Evolutionary conservation across 2,888 invertebrate species (phyloP).

Genomic region (Epinotia brunnichana): DNA sequence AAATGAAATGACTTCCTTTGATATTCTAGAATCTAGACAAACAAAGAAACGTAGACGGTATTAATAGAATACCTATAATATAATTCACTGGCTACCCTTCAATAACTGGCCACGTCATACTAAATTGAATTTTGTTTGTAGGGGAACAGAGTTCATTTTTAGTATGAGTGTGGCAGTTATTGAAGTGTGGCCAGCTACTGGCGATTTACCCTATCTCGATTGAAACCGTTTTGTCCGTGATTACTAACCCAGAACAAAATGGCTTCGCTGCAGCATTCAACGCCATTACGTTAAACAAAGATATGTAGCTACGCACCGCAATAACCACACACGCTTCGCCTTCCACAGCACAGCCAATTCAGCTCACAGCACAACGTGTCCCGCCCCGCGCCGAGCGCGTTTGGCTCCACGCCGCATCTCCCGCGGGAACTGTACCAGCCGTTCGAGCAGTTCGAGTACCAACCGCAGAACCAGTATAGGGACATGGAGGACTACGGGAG

Average conservation of each 20-base stretch:
- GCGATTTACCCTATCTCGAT: too few species aligned
- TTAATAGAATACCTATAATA: too few species aligned
- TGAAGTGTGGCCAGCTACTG: too few species aligned
- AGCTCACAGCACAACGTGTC: slow-evolving; percentile 82
- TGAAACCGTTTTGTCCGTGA: background rate
- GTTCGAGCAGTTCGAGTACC: slow-evolving; percentile 51
- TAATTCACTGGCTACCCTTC: too few species aligned
- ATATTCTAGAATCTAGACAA: too few species aligned
- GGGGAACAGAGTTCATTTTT: too few species aligned
- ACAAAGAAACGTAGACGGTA: too few species aligned
- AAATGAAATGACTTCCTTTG: too few species aligned
- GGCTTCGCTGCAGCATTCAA: background rate
- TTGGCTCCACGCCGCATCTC: slow-evolving; percentile 81
- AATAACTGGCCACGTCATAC: too few species aligned
- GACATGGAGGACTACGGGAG: slow-evolving; percentile 70
- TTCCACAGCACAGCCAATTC: slow-evolving; percentile 83
- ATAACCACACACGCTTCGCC: slow-evolving; percentile 37
- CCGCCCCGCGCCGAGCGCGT: slow-evolving; percentile 62
- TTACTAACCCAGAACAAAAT: background rate
- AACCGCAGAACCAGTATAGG: slow-evolving; percentile 57
- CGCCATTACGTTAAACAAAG: background rate
- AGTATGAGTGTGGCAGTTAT: too few species aligned
- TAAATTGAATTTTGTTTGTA: too few species aligned
- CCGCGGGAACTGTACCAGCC: slow-evolving; percentile 63
- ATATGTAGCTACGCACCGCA: slow-evolving; percentile 6